Evolutionary conservation across 2,113 vertebrate genomes (phyloP), one percentile per base, ranked within the genome.

Genomic region (Anoura caudifer): DNA sequence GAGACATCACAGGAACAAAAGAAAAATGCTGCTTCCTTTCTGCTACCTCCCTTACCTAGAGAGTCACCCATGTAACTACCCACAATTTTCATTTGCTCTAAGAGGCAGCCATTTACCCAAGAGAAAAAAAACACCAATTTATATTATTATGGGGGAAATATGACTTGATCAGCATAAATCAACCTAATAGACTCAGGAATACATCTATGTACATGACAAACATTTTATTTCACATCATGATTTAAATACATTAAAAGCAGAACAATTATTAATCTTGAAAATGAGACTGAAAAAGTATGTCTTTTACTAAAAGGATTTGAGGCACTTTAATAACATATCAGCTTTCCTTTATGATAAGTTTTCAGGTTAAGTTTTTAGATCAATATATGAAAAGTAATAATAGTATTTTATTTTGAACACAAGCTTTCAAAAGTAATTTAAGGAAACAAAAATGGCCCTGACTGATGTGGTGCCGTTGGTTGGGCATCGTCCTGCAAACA

Each of bases 351-450:
- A 77, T 93, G 91, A 38, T 84, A 93, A 61, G 31, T 81, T 56
- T 81, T 87, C 50, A 84, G 52, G 31, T 92, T 88, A 94, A 83
- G n/a, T n/a, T n/a, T n/a, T n/a, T n/a, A n/a, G 50, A 33, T 70
- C 38, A 92, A 77, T n/a, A 91, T 73, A 94, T 43, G 20, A 88
- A 95, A 95, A 95, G 10, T 61, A 87, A 0, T 70, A 95, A 95
- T 11, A 28, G 20, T 28, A 92, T 61, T 86, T 89, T 52, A 67
- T 82, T 96, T 90, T 43, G 22, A 95, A 82, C 14, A 80, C 11
- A 70, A 84, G 26, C 70, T 94, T 91, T 56, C 72, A 96, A 41
- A 87, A 87, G 19, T 90, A 94, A 93, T 77, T 95, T 56, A 92
- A 54, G 36, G 36, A 82, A 96, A 84, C 12, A 95, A 90, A 94